Evolutionary conservation across 2,113 vertebrate species (phyloP), one percentile per base, ranked within the genome.

Genomic region (Cercocebus atys): DNA sequence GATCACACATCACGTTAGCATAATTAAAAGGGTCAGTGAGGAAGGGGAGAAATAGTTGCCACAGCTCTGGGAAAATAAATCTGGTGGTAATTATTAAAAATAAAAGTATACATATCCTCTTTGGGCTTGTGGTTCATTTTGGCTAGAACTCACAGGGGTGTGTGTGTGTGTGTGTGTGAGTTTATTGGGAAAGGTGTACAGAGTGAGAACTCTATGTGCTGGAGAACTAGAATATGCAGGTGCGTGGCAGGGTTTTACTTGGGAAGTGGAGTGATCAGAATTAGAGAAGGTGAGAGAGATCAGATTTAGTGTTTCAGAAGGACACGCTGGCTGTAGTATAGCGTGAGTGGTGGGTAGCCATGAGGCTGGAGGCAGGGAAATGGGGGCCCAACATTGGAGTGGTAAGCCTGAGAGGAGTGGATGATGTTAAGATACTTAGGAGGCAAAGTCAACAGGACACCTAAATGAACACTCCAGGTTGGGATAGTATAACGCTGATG

Each of bases 21-120:
- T 72, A 66, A 79, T 86, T 89, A 66, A 86, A 94, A 81, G 35
- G 20, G 27, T 61, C 73, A 78, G 16, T 79, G 35, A 90, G 38
- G 17, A 73, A n/a, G 68, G 50, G 47, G 6, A 92, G 75, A 92
- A 92, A 92, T 38, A 68, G 47, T 80, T 85, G 45, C 8, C 84
- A 82, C 47, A 76, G 81, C 25, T 92, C 52, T 66, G 22, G 57
- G 17, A 70, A 88, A 93, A 93, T 23, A 93, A 93, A 88, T 81
- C 35, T 64, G 43, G 32, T 72, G 5, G 22, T 38, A 47, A n/a
- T 23, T 55, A 59, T 75, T 68, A 94, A 83, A 96, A 94, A 92
- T 88, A 92, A 95, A 84, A 68, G 20, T 57, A 13, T 4, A 50
- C 3, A 61, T 59, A 52, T 50, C 14, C 61, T 93, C 8, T 66